Conservation (phyloP, 2,888 invertebrate species). For the Busseola fusca region DNA sequence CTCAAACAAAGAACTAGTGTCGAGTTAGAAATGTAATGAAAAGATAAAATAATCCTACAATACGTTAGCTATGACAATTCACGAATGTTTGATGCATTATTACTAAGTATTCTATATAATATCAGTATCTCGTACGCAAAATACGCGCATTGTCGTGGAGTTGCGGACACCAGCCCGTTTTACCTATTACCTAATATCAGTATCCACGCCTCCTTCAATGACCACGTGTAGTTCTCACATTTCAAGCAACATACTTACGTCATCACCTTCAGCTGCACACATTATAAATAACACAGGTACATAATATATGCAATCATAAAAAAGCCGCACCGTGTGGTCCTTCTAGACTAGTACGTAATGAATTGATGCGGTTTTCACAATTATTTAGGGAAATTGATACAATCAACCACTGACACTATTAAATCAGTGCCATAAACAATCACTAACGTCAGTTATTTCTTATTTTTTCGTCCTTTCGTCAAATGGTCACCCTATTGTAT, state of each 20-base stretch:
- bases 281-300: background rate
- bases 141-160: too few relatives aligned
- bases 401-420: too few relatives aligned
- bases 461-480: too few relatives aligned
- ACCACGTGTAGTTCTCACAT: constrained; percentile 15
- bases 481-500: too few relatives aligned
- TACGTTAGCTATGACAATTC: constrained; percentile 2
- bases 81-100: background rate
- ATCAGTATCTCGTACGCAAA: too few relatives aligned
- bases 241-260: background rate
- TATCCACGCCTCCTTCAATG: background rate
- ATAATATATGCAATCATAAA: background rate
- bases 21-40: background rate
- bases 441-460: too few relatives aligned
- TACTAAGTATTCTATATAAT: constrained; percentile 6
- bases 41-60: background rate
- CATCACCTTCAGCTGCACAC: background rate
- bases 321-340: background rate
- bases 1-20: background rate
- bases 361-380: background rate
- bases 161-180: too few relatives aligned
- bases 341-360: too few relatives aligned
- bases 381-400: background rate
- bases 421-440: too few relatives aligned
- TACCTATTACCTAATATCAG: too few relatives aligned